These are phyloP conservation scores for Dolichoris vasculosae DNA, from an alignment of 1,140 invertebrate species.

Conservation along the genomic window DNA sequence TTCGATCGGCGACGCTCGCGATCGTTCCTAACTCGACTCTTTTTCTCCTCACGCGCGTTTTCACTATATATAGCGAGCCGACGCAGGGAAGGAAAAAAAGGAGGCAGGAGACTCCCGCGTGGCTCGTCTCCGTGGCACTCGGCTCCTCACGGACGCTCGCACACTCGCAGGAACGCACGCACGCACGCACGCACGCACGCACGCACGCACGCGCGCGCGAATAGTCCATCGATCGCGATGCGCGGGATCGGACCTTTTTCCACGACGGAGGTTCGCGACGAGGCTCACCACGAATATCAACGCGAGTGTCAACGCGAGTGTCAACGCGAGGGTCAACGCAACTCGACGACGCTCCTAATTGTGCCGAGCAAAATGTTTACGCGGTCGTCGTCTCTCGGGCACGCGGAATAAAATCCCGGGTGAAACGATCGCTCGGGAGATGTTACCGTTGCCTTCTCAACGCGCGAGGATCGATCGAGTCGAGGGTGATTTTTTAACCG, in stretches of 20 bases:
- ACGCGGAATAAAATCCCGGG: neutral
- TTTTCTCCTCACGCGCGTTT: neutral
- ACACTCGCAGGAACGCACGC: no score
- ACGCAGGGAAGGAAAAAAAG: conserved; percentile 5
- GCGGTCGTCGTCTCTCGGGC: no score
- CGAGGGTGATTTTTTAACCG: no score
- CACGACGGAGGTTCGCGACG: neutral
- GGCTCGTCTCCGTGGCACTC: neutral
- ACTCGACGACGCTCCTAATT: neutral
- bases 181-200: neutral
- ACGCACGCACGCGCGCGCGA: neutral
- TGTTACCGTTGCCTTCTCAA: neutral
- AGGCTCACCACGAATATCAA: no score
- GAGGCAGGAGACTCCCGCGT: conserved; percentile 27
- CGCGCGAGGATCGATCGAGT: neutral
- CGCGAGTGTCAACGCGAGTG: no score
- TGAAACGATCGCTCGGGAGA: neutral
- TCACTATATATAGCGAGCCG: neutral
- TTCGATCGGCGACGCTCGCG: neutral
- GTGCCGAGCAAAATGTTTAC: no score
- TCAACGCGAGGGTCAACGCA: no score
- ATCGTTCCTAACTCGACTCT: neutral
- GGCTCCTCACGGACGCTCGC: no score
- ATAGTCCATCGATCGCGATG: conserved; percentile 28
- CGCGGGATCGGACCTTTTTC: neutral